Evolutionary conservation across 1,140 invertebrate genomes (phyloP), one percentile per base, ranked within the genome.

Genomic region (Lordiphosa stackelbergi): DNA sequence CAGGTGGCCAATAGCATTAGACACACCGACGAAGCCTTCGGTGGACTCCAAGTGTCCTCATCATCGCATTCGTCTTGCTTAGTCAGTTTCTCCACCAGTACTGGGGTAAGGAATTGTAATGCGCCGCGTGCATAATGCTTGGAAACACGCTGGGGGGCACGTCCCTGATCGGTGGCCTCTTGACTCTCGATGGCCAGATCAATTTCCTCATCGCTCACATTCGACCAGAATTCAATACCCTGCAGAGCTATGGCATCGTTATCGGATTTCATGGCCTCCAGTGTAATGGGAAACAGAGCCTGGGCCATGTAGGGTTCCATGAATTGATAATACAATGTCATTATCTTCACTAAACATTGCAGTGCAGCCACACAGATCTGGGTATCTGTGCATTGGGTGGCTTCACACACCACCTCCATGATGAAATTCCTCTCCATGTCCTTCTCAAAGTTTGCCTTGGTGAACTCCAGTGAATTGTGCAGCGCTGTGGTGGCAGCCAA

Each of bases 191-290:
- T 96, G 4, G 95, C 93, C 63, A 99, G 89, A 89, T 99, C 97
- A 22, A 99, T 96, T 90, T 99, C 98, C 89, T 99, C 98, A 89
- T 99, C 98, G 85, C 98, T 98, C 0, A 99, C 98, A 85, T 98
- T 99, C 0, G 98, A 99, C 98, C 98, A 99, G 89, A 99, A 99
- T 88, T 99, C 98, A 88, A 99, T 99, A 66, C 98, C 98, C 90
- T 99, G 98, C 37, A 99, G 90, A 22, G 97, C 94, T 41, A 99
- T 94, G 70, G 99, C 97, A 90, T 99, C 97, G 55, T 94, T 93
- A 40, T 97, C 95, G 36, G 95, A 96, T 89, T 98, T 98, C 96
- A 99, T 99, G 10, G 98, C 98, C 89, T 98, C 96, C 86, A 99
- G 90, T 10, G 98, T 99, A 60, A 99, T 99, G 31, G 97, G 97